A percentile compares a stretch with the other conserved stretches of the same genome.
These are phyloP conservation scores for Morpho achilles DNA, from an alignment of 2,888 invertebrate species.

Conservation along the genomic window DNA sequence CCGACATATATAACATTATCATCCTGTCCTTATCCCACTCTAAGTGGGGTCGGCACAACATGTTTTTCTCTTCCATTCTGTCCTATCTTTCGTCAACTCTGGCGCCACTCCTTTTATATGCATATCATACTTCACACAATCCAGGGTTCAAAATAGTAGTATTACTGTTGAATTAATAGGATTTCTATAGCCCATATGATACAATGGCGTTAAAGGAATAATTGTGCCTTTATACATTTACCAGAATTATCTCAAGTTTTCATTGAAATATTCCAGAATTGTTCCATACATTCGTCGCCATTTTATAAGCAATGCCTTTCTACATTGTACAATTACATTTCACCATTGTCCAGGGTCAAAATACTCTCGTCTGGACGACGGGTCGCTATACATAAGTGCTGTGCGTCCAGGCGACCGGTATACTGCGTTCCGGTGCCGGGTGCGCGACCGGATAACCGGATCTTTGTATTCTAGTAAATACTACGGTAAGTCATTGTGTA, in stretches of 20 bases:
- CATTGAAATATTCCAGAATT: conserved; percentile 6
- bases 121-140: no score
- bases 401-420: conserved; percentile 88
- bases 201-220: no score
- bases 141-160: no score
- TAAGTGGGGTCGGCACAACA: no score
- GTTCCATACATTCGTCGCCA: neutral
- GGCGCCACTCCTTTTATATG: no score
- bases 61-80: no score
- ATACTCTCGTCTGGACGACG: conserved; percentile 88
- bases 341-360: conserved; percentile 64
- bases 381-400: conserved; percentile 90
- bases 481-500: conserved; percentile 76
- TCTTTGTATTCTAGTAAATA: conserved; percentile 84
- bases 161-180: no score
- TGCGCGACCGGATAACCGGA: conserved; percentile 88
- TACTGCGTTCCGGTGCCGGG: conserved; percentile 89
- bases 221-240: no score
- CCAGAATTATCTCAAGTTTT: neutral
- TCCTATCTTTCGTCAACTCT: no score
- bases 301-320: conserved; percentile 11
- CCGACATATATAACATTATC: no score
- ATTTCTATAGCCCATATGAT: no score
- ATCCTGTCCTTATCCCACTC: no score
- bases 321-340: conserved; percentile 5